Evolutionary conservation across 2,797 vertebrate species (phyloP).

Genomic region (Telmatherina bonti): DNA sequence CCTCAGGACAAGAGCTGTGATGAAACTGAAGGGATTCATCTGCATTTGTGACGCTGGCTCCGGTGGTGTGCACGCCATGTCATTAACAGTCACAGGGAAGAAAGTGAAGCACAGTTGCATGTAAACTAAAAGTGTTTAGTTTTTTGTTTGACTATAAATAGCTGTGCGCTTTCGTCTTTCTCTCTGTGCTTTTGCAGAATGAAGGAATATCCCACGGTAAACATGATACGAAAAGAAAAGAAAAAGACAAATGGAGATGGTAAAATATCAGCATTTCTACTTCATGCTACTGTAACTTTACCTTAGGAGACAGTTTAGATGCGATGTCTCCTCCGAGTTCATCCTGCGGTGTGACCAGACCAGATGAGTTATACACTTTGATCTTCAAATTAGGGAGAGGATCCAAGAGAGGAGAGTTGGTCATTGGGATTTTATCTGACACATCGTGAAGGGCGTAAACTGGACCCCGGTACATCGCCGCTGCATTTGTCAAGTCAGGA

Average conservation of each 20-base stretch:
- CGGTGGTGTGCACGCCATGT: slow-evolving; percentile 46
- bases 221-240: background rate
- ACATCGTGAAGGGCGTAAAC: slow-evolving; percentile 94
- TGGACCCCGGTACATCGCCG: slow-evolving; percentile 93
- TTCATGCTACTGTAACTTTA: slow-evolving; percentile 15
- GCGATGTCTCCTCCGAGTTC: slow-evolving; percentile 91
- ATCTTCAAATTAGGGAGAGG: slow-evolving; percentile 94
- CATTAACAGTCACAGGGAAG: slow-evolving; percentile 43
- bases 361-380: slow-evolving; percentile 93
- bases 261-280: background rate
- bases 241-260: background rate
- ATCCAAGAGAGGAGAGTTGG: slow-evolving; percentile 94
- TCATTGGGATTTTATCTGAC: slow-evolving; percentile 97
- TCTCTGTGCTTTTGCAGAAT: slow-evolving; percentile 13
- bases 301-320: slow-evolving; percentile 92
- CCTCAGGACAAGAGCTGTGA: slow-evolving; percentile 52
- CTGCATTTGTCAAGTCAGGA: slow-evolving; percentile 93
- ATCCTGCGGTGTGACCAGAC: slow-evolving; percentile 92
- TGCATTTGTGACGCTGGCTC: slow-evolving; percentile 51
- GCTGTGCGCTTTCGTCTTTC: slow-evolving; percentile 13
- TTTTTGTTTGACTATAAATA: slow-evolving; percentile 44
- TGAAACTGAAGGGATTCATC: slow-evolving; percentile 49
- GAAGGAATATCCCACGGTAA: slow-evolving; percentile 7
- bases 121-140: slow-evolving; percentile 50
- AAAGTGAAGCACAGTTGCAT: slow-evolving; percentile 60